These are phyloP conservation scores for Mimachlamys varia DNA, from an alignment of 2,888 invertebrate genomes.

Conservation along the genomic window DNA sequence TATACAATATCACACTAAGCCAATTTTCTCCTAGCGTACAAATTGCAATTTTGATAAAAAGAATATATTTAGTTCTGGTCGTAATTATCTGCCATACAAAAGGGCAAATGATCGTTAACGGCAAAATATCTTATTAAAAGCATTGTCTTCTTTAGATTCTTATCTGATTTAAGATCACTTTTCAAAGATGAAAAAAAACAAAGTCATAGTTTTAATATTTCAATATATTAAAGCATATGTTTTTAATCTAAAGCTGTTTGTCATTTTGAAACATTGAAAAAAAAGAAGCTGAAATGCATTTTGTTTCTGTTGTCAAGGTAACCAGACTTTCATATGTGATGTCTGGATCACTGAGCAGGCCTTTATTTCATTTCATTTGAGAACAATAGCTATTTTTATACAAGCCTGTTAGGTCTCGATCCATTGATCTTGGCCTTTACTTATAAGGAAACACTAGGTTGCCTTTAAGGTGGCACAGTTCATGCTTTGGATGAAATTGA, in stretches of 20 bases:
- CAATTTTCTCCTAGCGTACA: background rate
- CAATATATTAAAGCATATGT: background rate
- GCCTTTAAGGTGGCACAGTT: background rate
- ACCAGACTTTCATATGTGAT: background rate
- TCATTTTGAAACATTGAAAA: background rate
- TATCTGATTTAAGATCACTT: background rate
- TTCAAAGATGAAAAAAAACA: background rate
- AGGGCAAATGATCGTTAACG: background rate
- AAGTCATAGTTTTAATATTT: background rate
- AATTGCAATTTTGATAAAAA: background rate
- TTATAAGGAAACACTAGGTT: background rate
- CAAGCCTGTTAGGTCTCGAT: background rate
- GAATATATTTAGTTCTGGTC: background rate
- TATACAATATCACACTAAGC: background rate
- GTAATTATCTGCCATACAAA: background rate
- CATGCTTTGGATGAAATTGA: background rate
- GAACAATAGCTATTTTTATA: background rate
- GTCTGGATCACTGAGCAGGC: background rate
- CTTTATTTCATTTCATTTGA: background rate
- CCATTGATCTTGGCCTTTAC: background rate
- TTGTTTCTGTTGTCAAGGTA: background rate
- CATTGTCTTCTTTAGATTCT: background rate
- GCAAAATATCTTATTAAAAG: background rate
- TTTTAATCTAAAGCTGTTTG: background rate
- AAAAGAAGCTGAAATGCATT: background rate